Evolutionary conservation across 2,888 invertebrate genomes (phyloP).

Genomic region (Ectemnius continuus): DNA sequence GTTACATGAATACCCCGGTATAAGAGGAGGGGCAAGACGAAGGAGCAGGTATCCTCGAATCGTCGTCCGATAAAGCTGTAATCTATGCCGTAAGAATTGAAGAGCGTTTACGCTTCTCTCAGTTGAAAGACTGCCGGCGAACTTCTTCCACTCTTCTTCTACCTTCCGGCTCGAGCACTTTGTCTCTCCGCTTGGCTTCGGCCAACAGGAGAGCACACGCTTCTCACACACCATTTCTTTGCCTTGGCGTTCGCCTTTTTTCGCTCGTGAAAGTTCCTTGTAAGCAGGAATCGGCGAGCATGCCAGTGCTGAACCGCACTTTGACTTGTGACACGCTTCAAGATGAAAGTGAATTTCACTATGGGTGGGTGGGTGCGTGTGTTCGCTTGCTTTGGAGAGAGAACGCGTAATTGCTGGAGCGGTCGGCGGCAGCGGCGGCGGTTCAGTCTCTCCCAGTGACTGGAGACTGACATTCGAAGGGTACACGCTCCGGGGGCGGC

Average conservation of each 20-base stretch:
- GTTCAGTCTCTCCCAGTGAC: too few species aligned
- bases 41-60: constrained; percentile 49
- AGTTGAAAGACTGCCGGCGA: too few species aligned
- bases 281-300: too few species aligned
- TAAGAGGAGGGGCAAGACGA: neutral
- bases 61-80: constrained; percentile 46
- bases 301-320: too few species aligned
- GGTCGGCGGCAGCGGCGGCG: too few species aligned
- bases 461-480: neutral
- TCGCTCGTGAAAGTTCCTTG: too few species aligned
- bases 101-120: constrained; percentile 22
- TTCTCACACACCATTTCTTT: neutral
- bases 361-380: too few species aligned
- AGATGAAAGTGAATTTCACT: too few species aligned
- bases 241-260: neutral
- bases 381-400: too few species aligned
- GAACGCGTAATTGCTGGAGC: too few species aligned
- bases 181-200: neutral
- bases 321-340: too few species aligned
- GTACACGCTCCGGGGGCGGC: constrained; percentile 2
- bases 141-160: neutral
- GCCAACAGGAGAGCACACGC: neutral
- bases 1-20: constrained; percentile 57
- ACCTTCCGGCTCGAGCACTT: neutral
- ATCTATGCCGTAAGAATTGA: constrained; percentile 31